These are phyloP conservation scores for Peromyscus attwateri DNA, from an alignment of 2,797 vertebrate genomes.

Conservation along the genomic window DNA sequence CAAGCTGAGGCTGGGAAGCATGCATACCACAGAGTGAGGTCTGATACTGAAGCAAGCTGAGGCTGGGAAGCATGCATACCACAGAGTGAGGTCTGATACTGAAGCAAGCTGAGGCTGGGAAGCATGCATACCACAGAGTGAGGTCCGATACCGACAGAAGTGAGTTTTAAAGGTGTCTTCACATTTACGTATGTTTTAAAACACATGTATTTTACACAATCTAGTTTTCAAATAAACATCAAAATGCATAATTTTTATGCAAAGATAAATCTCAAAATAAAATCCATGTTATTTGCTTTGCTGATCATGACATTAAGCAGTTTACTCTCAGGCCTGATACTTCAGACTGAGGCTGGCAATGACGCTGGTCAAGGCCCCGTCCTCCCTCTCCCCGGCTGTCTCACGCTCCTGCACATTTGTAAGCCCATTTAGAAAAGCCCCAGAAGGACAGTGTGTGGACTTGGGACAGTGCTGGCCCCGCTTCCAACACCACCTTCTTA, in stretches of 20 bases:
- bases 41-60: neutral
- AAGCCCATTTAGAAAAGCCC: neutral
- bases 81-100: neutral
- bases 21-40: neutral
- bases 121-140: neutral
- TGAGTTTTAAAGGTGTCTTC: constrained; percentile 17
- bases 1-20: neutral
- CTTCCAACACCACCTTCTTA: neutral
- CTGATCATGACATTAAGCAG: neutral
- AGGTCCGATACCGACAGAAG: neutral
- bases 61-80: neutral
- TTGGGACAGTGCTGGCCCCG: neutral
- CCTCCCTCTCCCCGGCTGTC: neutral
- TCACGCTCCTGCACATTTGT: no score
- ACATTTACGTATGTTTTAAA: neutral
- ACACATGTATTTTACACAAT: neutral
- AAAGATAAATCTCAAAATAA: constrained; percentile 52
- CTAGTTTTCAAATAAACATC: constrained; percentile 32
- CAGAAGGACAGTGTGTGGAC: no score
- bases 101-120: neutral
- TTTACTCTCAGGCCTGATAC: neutral
- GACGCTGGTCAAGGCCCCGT: neutral
- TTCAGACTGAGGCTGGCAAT: neutral
- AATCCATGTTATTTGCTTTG: neutral
- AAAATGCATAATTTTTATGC: neutral